Evolutionary conservation across 2,888 invertebrate genomes (phyloP).

Genomic region (Caenorhabditis sp.): DNA sequence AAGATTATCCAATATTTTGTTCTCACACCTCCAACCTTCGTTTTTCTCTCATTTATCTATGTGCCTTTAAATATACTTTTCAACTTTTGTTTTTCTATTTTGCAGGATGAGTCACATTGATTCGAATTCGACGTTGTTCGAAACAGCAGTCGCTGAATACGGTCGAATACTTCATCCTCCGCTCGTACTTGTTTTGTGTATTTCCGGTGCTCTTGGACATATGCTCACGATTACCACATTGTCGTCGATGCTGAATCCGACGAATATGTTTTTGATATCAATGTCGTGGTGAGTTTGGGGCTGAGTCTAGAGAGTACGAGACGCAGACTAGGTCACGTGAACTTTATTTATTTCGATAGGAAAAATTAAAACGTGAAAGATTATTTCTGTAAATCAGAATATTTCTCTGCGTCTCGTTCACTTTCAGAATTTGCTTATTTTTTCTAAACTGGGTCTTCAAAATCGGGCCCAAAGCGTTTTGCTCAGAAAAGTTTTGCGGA

Average conservation of each 20-base stretch:
- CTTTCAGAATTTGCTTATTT: too few relatives aligned
- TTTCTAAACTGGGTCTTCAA: too few relatives aligned
- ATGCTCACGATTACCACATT: slow-evolving; percentile 60
- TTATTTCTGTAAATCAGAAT: too few relatives aligned
- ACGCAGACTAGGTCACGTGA: too few relatives aligned
- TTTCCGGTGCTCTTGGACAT: slow-evolving; percentile 62
- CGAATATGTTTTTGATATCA: slow-evolving; percentile 63
- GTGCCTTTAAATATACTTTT: too few relatives aligned
- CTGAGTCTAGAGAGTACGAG: too few relatives aligned
- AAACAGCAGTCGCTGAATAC: slow-evolving; percentile 41
- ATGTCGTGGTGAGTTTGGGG: slow-evolving; percentile 62
- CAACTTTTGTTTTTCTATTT: background rate
- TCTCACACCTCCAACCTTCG: slow-evolving; percentile 18
- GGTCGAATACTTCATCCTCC: slow-evolving; percentile 58
- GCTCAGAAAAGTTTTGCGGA: too few relatives aligned
- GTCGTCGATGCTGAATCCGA: slow-evolving; percentile 60
- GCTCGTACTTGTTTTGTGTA: slow-evolving; percentile 62
- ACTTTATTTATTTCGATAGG: too few relatives aligned
- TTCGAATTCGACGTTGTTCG: slow-evolving; percentile 18
- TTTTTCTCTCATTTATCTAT: background rate
- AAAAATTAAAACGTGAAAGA: too few relatives aligned
- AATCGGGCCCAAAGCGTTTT: too few relatives aligned
- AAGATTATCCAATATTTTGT: background rate
- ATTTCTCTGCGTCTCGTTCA: too few relatives aligned
- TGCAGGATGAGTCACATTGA: background rate